Percentiles rank a stretch among this genome's conserved stretches.
These are phyloP conservation scores for Apamea anceps DNA, from an alignment of 2,888 invertebrate species.

Conservation along the genomic window DNA sequence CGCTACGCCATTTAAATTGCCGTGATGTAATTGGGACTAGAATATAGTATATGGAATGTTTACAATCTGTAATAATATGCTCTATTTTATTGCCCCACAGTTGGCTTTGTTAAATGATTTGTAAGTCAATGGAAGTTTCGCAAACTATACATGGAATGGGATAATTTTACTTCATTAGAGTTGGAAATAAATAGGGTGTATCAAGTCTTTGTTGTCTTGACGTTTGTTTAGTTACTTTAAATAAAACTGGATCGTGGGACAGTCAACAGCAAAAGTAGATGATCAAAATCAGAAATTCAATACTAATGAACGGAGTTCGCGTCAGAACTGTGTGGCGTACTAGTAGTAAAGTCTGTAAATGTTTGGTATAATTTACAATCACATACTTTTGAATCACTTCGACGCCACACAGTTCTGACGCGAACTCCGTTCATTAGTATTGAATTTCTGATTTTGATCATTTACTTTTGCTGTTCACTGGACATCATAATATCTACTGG, in stretches of 20 bases:
- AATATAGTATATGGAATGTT: constrained; percentile 61
- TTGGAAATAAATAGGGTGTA: constrained; percentile 32
- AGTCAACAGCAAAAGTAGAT: too few relatives aligned
- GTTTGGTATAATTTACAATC: too few relatives aligned
- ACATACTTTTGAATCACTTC: too few relatives aligned
- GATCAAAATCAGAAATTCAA: too few relatives aligned
- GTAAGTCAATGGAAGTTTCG: constrained; percentile 31
- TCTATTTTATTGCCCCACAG: constrained; percentile 43
- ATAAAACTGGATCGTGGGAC: constrained; percentile 39
- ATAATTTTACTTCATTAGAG: constrained; percentile 29
- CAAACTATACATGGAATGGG: constrained; percentile 10
- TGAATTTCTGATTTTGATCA: too few relatives aligned
- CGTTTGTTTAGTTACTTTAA: neutral
- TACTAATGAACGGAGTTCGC: too few relatives aligned
- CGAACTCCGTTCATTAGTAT: too few relatives aligned
- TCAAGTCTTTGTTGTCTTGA: constrained; percentile 30
- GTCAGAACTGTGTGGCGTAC: too few relatives aligned
- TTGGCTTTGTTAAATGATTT: constrained; percentile 56
- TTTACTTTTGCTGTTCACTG: too few relatives aligned
- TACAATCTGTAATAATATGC: constrained; percentile 55
- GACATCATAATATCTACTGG: too few relatives aligned
- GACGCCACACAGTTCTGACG: too few relatives aligned
- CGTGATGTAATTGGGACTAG: constrained; percentile 72
- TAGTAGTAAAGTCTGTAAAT: too few relatives aligned
- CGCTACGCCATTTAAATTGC: constrained; percentile 83